A percentile compares a stretch with the other conserved stretches of the same genome.
phyloP scores from a whole-genome alignment of 1,140 invertebrate species.

The Caenorhabditis briggsae region DNA sequence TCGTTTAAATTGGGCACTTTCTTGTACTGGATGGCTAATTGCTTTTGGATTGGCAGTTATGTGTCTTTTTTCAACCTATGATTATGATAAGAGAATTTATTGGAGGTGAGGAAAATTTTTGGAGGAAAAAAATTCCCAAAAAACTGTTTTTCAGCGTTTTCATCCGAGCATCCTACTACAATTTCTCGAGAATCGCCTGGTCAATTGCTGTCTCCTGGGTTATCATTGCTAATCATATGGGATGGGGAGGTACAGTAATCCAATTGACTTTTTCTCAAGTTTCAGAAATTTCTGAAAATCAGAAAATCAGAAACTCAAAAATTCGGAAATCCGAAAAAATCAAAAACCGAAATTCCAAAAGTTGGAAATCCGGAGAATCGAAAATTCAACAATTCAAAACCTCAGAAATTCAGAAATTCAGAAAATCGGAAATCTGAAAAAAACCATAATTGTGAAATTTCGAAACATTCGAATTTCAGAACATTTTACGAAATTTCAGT shows the following conservation, averaged over 20 bases:
- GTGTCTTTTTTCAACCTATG: slow-evolving; percentile 22
- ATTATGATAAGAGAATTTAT: slow-evolving; percentile 22
- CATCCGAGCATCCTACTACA: slow-evolving; percentile 32
- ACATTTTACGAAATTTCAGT: no score
- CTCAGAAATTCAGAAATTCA: no score
- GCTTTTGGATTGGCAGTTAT: slow-evolving; percentile 10
- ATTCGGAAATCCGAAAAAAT: no score
- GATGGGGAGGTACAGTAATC: slow-evolving; percentile 57
- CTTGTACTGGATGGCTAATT: slow-evolving; percentile 39
- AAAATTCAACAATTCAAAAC: no score
- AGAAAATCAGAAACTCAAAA: no score
- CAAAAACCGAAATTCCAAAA: no score
- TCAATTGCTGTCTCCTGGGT: slow-evolving; percentile 40
- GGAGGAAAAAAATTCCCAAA: neutral
- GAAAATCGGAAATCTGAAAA: no score
- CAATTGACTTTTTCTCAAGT: neutral
- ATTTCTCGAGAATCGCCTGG: slow-evolving; percentile 40
- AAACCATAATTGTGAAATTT: no score
- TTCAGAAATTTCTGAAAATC: no score
- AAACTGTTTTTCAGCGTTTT: neutral
- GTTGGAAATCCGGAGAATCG: no score
- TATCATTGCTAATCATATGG: slow-evolving; percentile 41
- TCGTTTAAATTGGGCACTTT: slow-evolving; percentile 23
- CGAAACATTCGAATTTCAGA: no score
- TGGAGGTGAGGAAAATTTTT: slow-evolving; percentile 15